Percentiles rank a stretch among this genome's conserved stretches.
These are phyloP conservation scores for Xenotilapia flavipinnis DNA, from an alignment of 2,113 vertebrate genomes.

Conservation along the genomic window DNA sequence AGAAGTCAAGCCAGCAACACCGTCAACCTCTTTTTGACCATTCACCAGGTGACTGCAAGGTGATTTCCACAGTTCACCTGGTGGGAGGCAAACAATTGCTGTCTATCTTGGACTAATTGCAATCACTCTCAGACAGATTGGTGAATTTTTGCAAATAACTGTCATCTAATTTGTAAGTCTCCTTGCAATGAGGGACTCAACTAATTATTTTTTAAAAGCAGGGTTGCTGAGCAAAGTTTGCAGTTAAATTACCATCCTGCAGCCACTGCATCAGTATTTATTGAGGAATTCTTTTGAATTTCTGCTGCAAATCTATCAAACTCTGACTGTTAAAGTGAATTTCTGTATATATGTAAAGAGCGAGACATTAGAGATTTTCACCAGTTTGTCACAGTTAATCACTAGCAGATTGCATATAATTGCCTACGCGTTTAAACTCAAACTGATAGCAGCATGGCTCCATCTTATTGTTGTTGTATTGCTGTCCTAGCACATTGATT, in stretches of 20 bases:
- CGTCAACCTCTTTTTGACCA: neutral
- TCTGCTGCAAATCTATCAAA: neutral
- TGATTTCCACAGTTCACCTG: neutral
- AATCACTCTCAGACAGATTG: neutral
- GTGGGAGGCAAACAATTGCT: neutral
- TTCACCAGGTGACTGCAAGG: neutral
- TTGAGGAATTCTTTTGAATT: neutral
- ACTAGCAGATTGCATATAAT: neutral
- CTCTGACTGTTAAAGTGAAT: neutral
- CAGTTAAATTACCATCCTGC: neutral
- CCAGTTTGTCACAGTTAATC: neutral
- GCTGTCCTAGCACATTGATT: neutral
- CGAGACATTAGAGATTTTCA: neutral
- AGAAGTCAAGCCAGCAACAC: neutral
- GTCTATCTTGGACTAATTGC: neutral
- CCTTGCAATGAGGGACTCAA: neutral
- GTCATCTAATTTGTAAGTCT: neutral
- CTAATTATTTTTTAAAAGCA: neutral
- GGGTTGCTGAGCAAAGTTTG: neutral
- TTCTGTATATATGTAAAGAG: neutral
- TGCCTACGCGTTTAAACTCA: neutral
- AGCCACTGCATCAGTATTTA: neutral
- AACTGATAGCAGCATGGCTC: neutral
- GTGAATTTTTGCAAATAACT: neutral
- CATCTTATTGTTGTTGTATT: neutral